Evolutionary conservation across 2,797 vertebrate genomes (phyloP).

Genomic region (Hydrocynus forskahlii): DNA sequence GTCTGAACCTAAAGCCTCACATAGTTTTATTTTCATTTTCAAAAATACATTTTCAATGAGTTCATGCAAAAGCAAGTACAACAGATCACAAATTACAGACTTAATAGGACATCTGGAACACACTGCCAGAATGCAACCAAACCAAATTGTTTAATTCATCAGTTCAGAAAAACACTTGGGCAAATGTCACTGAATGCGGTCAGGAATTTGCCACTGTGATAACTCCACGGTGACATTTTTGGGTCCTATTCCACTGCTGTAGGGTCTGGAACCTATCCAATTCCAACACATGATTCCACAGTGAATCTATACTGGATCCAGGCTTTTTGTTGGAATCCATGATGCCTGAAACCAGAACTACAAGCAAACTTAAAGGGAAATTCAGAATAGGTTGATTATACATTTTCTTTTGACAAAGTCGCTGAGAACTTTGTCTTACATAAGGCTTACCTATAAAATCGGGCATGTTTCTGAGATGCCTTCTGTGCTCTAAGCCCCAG

Average conservation of each 20-base stretch:
- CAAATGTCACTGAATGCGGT: neutral
- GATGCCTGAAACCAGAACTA: neutral
- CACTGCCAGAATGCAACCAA: neutral
- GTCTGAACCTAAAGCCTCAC: too few relatives aligned
- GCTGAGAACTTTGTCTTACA: neutral
- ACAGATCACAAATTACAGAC: too few relatives aligned
- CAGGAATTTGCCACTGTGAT: neutral
- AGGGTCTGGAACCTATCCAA: neutral
- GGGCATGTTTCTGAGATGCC: neutral
- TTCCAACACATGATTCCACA: neutral
- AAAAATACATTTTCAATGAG: too few relatives aligned
- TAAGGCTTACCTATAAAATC: neutral
- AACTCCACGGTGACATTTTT: too few relatives aligned
- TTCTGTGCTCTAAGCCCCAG: neutral
- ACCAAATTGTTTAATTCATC: neutral
- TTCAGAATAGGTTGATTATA: neutral
- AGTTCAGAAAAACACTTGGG: conserved; percentile 13
- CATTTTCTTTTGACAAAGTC: neutral
- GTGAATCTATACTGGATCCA: neutral
- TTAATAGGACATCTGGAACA: too few relatives aligned
- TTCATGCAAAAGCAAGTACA: too few relatives aligned
- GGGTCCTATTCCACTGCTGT: neutral
- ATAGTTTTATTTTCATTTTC: too few relatives aligned
- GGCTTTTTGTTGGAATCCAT: neutral
- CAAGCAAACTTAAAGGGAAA: neutral